Evolutionary conservation across 1,140 invertebrate genomes (phyloP), one percentile per base, ranked within the genome.

Genomic region (Thaumetopoea pityocampa): DNA sequence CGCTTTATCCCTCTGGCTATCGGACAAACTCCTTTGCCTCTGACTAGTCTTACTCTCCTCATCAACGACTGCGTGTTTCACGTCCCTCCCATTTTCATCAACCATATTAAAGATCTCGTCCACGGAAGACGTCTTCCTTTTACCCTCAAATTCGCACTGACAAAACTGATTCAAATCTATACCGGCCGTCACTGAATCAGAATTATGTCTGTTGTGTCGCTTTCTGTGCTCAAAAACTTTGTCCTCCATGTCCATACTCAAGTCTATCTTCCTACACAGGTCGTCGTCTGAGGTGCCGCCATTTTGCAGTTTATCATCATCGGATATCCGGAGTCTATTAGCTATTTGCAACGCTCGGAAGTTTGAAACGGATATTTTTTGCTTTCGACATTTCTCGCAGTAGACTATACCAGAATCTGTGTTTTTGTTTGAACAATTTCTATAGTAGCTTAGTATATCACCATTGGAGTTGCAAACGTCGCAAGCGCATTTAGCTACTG

Each of bases 11-110:
- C 85, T 58, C 35, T 89, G 89, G 77, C 90, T 92, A 65, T 92
- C 91, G 29, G 91, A 92, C 38, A 92, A 80, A 49, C 91, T 92
- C 52, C 92, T 80, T 65, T 92, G 91, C 49, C 91, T 80, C 68
- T 90, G 90, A 42, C 88, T 89, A 51, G 89, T 90, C 27, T 90
- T 81, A 47, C 76, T 81, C 80, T 89, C 86, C 37, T 87, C 87
- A 56, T 87, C 87, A 28, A 80, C 74, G 51, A 89, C 51, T 38
- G 87, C 87, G 33, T 60, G 60, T 11, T 52, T 45, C 0, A 42
- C 47, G 6, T 63, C 65, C 29, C 61, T 51, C 16, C 61, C 51
- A 30, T 43, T 51, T 7, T 73, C 74, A 1, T 83, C 83, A 9
- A 65, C 68, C 68, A 84, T 71, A 30, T 80, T 85, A 63, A 90